Evolutionary conservation across 2,113 vertebrate genomes (phyloP).

Genomic region (Halichoerus grypus): DNA sequence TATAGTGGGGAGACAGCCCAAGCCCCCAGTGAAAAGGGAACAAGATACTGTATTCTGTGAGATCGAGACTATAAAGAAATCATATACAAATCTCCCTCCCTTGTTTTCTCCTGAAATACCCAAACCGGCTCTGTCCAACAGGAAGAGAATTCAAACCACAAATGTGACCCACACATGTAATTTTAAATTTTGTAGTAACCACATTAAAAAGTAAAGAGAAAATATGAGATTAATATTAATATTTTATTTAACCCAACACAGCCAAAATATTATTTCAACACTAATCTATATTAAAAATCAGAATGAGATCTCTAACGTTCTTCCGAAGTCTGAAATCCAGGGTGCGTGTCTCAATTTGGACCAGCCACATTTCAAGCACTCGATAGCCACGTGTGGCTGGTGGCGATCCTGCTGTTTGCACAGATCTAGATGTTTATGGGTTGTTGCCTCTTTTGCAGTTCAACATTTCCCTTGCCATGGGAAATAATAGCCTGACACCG

Average conservation of each 20-base stretch:
- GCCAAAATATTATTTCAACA: not conserved
- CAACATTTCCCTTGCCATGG: not conserved
- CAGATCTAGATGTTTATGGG: not conserved
- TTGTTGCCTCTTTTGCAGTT: not conserved
- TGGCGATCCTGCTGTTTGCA: not conserved
- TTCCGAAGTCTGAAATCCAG: not conserved
- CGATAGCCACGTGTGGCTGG: not conserved
- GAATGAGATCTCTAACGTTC: not conserved
- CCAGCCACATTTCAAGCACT: not conserved
- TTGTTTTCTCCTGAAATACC: not conserved
- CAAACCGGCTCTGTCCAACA: not conserved
- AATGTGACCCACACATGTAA: conserved; percentile 7
- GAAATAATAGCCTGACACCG: not conserved
- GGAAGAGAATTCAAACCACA: conserved; percentile 46
- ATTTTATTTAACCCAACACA: conserved; percentile 42
- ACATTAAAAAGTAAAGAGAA: conserved; percentile 47
- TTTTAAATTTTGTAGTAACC: conserved; percentile 58
- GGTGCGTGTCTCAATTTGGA: not conserved
- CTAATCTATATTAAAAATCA: conserved; percentile 2
- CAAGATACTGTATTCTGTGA: not conserved
- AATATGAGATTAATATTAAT: conserved; percentile 61
- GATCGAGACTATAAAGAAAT: not conserved
- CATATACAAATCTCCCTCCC: not conserved
- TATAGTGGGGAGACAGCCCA: not conserved
- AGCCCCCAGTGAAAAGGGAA: not conserved